Conservation (phyloP, 2,797 vertebrate genomes). For the Enteromius anoplus region DNA sequence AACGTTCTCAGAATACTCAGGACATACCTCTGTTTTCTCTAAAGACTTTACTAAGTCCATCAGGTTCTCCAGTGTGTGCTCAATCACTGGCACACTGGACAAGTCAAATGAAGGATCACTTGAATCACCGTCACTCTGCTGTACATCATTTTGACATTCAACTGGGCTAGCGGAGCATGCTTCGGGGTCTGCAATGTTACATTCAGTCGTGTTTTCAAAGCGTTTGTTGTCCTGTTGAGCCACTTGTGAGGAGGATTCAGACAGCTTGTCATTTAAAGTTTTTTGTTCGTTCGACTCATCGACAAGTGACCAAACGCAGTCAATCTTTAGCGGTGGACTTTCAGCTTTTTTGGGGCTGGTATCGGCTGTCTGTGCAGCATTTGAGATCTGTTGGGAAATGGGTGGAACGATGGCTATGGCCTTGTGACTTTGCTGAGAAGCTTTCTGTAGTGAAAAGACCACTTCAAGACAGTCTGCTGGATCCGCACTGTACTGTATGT, state of each 20-base stretch:
- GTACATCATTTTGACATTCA: background rate
- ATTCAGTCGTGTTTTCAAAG: background rate
- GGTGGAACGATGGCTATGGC: slow-evolving; percentile 54
- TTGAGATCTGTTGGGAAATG: slow-evolving; percentile 47
- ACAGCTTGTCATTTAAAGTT: background rate
- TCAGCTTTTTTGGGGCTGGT: background rate
- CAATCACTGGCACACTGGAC: slow-evolving; percentile 9
- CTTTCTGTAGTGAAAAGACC: slow-evolving; percentile 14
- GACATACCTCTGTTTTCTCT: background rate
- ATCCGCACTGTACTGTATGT: slow-evolving; percentile 8
- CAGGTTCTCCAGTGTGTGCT: slow-evolving; percentile 32
- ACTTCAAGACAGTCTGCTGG: slow-evolving; percentile 20
- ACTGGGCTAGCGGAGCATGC: background rate
- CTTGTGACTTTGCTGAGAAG: slow-evolving; percentile 23
- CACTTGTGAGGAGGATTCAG: background rate
- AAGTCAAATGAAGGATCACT: background rate
- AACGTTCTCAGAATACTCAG: background rate
- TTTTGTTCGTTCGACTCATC: background rate
- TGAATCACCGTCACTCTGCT: background rate
- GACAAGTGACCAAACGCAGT: slow-evolving; percentile 9
- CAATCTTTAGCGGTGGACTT: slow-evolving; percentile 32
- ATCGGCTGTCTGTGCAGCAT: background rate
- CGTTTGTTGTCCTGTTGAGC: background rate
- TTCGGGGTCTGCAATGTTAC: background rate
- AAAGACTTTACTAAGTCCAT: slow-evolving; percentile 12